phyloP scores from a whole-genome alignment of 2,797 vertebrate genomes.

The Coreius guichenoti region DNA sequence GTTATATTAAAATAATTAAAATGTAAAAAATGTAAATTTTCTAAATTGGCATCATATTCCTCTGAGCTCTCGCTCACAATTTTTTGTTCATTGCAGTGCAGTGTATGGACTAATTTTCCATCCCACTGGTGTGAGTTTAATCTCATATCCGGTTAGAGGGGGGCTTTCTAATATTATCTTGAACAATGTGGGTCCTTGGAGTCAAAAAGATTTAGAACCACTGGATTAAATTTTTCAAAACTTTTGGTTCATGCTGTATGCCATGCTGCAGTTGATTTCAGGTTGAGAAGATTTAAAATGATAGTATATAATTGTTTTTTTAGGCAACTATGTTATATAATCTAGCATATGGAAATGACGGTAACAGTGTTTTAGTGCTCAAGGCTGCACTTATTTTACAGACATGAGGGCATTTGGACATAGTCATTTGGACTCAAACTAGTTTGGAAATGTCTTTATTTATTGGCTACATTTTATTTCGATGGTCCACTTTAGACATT shows the following conservation, averaged over 20 bases:
- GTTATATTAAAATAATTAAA: neutral
- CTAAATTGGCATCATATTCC: neutral
- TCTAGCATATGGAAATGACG: neutral
- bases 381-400: neutral
- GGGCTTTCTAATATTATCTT: neutral
- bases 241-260: neutral
- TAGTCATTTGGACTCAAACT: no score
- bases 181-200: neutral
- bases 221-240: no score
- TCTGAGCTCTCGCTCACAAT: neutral
- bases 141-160: no score
- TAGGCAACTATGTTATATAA: no score
- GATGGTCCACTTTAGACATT: no score
- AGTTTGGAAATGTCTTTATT: no score
- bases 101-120: neutral
- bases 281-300: no score
- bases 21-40: neutral
- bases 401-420: no score
- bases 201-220: no score
- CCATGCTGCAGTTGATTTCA: no score
- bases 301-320: no score
- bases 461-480: no score
- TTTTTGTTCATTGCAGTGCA: neutral
- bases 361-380: neutral
- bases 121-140: neutral